These are phyloP conservation scores for Cuculus canorus DNA, from an alignment of 2,797 vertebrate species.

Conservation along the genomic window DNA sequence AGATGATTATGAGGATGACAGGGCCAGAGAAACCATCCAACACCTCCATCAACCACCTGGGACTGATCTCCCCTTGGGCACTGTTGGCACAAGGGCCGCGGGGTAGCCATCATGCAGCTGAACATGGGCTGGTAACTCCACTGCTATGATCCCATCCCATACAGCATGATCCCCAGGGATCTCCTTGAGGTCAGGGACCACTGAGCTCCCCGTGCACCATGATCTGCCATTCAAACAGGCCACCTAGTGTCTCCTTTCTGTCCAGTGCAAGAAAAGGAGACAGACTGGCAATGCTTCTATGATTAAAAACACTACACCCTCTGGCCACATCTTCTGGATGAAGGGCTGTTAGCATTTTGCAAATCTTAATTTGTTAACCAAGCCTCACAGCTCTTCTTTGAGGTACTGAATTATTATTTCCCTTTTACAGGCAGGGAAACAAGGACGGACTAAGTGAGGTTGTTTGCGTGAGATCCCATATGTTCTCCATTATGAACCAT, in stretches of 20 bases:
- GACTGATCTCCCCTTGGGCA: fast-evolving
- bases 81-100: background rate
- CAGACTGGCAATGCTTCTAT: background rate
- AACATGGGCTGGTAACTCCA: fast-evolving
- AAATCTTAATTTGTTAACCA: background rate
- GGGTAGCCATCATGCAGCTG: background rate
- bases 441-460: fast-evolving
- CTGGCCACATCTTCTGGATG: background rate
- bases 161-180: background rate
- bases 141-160: background rate
- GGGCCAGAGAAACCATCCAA: background rate
- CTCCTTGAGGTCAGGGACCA: fast-evolving
- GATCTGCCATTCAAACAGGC: background rate
- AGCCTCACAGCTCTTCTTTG: background rate
- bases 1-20: background rate
- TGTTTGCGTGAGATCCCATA: background rate
- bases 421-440: background rate
- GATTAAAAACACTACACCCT: background rate
- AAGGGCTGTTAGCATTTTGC: fast-evolving
- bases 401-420: background rate
- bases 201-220: fast-evolving
- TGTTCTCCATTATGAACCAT: slow-evolving; percentile 23
- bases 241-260: background rate
- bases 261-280: background rate
- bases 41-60: no score